These are phyloP conservation scores for Vespertilio murinus DNA, from an alignment of 2,797 vertebrate genomes.

Conservation along the genomic window DNA sequence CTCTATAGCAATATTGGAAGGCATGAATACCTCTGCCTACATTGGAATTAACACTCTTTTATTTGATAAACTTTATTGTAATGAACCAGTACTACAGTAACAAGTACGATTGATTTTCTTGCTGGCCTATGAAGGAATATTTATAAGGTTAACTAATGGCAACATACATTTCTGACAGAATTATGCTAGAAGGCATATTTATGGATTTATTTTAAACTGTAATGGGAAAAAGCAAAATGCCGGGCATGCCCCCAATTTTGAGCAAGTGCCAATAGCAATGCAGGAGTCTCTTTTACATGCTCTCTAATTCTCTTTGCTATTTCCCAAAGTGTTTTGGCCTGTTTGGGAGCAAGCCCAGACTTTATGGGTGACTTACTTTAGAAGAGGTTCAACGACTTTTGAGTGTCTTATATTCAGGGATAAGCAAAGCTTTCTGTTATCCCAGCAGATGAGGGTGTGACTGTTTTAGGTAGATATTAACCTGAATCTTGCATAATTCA, in stretches of 20 bases:
- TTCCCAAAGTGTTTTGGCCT: background rate
- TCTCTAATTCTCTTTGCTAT: background rate
- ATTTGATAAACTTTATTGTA: conserved; percentile 36
- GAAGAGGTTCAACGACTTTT: background rate
- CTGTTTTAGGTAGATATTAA: background rate
- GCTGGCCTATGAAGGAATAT: background rate
- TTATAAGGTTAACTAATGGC: background rate
- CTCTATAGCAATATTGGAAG: background rate
- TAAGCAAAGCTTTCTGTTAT: background rate
- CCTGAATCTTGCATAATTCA: background rate
- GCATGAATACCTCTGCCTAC: background rate
- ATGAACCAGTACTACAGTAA: background rate
- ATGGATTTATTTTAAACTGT: conserved; percentile 42
- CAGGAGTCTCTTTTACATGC: background rate
- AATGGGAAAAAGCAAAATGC: conserved; percentile 35
- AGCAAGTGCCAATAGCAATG: background rate
- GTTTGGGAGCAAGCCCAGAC: background rate
- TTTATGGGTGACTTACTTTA: background rate
- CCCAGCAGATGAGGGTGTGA: background rate
- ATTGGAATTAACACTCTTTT: background rate
- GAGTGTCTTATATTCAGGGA: background rate
- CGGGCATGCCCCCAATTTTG: background rate
- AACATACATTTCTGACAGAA: background rate
- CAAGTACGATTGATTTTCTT: conserved; percentile 3
- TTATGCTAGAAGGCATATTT: background rate